Evolutionary conservation across 1,140 invertebrate genomes (phyloP), one percentile per base, ranked within the genome.

Genomic region (Papilio polyxenes): DNA sequence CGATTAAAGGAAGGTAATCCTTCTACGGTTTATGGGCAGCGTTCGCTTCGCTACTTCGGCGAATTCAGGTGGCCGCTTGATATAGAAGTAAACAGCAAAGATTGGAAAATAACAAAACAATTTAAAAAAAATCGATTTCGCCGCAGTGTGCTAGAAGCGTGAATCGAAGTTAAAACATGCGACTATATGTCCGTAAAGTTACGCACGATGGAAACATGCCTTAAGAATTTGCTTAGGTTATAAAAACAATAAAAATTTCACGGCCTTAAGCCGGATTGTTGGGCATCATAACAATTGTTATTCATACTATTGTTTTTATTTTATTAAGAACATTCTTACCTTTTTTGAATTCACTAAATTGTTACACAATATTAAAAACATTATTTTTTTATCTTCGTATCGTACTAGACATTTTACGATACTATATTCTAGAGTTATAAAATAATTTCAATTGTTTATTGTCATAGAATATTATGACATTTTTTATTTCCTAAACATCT

Each of bases 241-340:
- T 72, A 40, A 72, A 72, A 37, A 72, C 65, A 72, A 72, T 72
- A 11, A 37, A 72, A 72, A 13, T 72, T 37, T 72, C 31, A 31
- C 65, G 65, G 23, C 31, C 65, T 72, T 15, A 37, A 31, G 10
- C 62, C 65, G 31, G 31, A 72, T 72, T 31, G 23, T 69, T 69
- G 65, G 65, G 13, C 11, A 2, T 65, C 62, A 65, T 72, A 72
- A 72, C 23, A 72, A 72, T 72, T 72, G 31, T 72, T 72, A 37
- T 37, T 65, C 31, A 37, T 65, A 7, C 62, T 65, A 65, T 72
- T 72, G 65, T 72, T 72, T 23, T 31, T 31, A 65, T 65, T 65
- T 10, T 72, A 37, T 72, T 72, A 20, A n/a, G 56, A n/a, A 59
- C 56, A 59, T 59, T 59, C 20, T 59, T 59, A 59, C 20, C 17